Evolutionary conservation across 23 tunicate species (phyloP).

Genomic region (Corella eumyota): DNA sequence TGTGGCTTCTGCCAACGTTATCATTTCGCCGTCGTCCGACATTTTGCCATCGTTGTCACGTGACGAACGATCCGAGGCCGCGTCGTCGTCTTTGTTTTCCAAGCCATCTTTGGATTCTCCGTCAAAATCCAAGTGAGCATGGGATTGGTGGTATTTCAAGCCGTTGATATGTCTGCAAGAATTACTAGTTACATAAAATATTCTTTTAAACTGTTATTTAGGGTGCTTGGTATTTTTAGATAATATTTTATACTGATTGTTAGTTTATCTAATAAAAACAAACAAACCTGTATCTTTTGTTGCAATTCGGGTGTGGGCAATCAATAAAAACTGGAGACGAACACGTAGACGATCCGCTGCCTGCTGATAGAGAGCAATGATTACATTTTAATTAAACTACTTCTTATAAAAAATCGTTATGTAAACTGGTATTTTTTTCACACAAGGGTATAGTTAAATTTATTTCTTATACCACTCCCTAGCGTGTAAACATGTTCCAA

Average conservation of each 20-base stretch:
- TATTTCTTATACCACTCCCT: too few relatives aligned
- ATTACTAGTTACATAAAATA: too few relatives aligned
- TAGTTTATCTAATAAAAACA: neutral
- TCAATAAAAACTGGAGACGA: constrained; percentile 83
- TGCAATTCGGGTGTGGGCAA: constrained; percentile 73
- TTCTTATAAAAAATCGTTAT: too few relatives aligned
- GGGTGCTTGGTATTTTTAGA: too few relatives aligned
- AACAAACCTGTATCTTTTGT: constrained; percentile 75
- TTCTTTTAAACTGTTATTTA: too few relatives aligned
- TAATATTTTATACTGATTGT: too few relatives aligned
- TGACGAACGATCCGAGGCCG: constrained; percentile 1
- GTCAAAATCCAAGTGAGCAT: constrained; percentile 43
- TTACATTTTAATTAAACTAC: too few relatives aligned
- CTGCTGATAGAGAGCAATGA: constrained; percentile 15
- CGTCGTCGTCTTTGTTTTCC: constrained; percentile 1
- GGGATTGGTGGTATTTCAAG: constrained; percentile 67
- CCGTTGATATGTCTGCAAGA: constrained; percentile 37
- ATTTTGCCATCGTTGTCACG: neutral
- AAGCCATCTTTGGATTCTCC: constrained; percentile 4
- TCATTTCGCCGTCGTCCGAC: neutral
- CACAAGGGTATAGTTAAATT: too few relatives aligned
- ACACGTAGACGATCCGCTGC: constrained; percentile 75
- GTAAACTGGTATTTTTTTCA: too few relatives aligned
- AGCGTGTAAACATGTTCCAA: too few relatives aligned
- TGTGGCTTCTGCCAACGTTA: too few relatives aligned